Conservation (phyloP, 2,888 invertebrate genomes). For the Limnephilus rhombicus region DNA sequence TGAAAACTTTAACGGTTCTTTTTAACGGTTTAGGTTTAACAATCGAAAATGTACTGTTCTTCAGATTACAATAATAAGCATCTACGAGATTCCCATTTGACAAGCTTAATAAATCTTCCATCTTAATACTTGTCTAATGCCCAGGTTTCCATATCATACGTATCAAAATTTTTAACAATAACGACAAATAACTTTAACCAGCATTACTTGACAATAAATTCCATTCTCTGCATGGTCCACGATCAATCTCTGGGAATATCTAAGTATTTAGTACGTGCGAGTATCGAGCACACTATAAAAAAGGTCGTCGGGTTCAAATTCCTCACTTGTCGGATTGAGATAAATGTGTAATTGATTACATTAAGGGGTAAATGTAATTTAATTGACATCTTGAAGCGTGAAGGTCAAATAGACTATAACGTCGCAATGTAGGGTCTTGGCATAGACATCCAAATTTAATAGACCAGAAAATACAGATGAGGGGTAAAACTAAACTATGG, state of each 20-base stretch:
- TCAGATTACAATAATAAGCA: too few species aligned
- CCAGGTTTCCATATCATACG: not conserved
- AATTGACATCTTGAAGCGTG: slow-evolving; percentile 1
- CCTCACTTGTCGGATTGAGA: not conserved
- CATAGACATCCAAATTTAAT: too few species aligned
- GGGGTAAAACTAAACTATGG: too few species aligned
- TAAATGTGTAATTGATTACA: not conserved
- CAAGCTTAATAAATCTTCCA: too few species aligned
- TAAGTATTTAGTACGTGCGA: not conserved
- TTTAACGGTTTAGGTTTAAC: too few species aligned
- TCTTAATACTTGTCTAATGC: too few species aligned
- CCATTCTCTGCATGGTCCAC: not conserved
- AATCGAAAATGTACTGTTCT: too few species aligned
- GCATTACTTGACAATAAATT: not conserved
- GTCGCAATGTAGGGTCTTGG: not conserved
- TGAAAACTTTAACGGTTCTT: too few species aligned
- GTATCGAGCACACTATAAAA: not conserved
- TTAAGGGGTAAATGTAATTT: not conserved
- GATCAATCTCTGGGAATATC: not conserved
- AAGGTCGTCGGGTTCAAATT: not conserved
- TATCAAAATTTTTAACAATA: not conserved
- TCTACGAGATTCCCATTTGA: too few species aligned
- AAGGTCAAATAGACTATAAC: not conserved
- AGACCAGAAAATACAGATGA: too few species aligned
- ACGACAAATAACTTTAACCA: not conserved